phyloP scores from a whole-genome alignment of 53 echinoderm and acorn worm genomes.

The Astropecten irregularis region DNA sequence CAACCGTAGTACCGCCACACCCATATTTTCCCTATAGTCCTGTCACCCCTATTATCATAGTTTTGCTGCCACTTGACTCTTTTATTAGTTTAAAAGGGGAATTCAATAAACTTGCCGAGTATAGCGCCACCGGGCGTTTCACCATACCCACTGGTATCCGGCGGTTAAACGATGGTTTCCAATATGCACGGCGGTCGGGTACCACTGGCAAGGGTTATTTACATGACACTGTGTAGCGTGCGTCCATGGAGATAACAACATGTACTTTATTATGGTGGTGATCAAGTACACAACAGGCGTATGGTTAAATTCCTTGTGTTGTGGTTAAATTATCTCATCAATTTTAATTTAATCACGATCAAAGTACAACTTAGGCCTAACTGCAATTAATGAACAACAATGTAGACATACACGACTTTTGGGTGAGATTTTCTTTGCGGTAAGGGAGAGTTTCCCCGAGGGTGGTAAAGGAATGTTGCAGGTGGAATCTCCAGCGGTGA shows the following conservation, averaged over 20 bases:
- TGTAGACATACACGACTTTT: background rate
- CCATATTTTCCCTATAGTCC: too few relatives aligned
- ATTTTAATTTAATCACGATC: conserved; percentile 1
- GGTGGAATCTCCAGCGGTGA: conserved; percentile 34
- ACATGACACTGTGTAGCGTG: conserved; percentile 48
- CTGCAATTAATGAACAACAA: background rate
- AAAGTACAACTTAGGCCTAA: background rate
- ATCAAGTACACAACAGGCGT: background rate
- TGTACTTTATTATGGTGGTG: background rate
- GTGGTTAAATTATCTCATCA: background rate
- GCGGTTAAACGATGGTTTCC: too few relatives aligned
- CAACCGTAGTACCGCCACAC: too few relatives aligned
- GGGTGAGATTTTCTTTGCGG: background rate
- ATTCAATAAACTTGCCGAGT: too few relatives aligned
- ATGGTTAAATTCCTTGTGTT: background rate
- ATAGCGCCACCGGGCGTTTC: conserved; percentile 18
- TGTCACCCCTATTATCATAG: too few relatives aligned
- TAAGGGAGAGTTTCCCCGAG: too few relatives aligned
- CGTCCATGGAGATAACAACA: conserved; percentile 55
- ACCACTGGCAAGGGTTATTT: conserved; percentile 16
- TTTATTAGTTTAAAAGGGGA: too few relatives aligned
- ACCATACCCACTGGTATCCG: conserved; percentile 2
- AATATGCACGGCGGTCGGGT: too few relatives aligned
- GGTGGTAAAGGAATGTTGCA: conserved; percentile 53
- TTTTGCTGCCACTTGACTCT: too few relatives aligned